A percentile compares a stretch with the other conserved stretches of the same genome.
Evolutionary conservation across 1,140 invertebrate genomes (phyloP).

Genomic region (Drosophila ercepeae): DNA sequence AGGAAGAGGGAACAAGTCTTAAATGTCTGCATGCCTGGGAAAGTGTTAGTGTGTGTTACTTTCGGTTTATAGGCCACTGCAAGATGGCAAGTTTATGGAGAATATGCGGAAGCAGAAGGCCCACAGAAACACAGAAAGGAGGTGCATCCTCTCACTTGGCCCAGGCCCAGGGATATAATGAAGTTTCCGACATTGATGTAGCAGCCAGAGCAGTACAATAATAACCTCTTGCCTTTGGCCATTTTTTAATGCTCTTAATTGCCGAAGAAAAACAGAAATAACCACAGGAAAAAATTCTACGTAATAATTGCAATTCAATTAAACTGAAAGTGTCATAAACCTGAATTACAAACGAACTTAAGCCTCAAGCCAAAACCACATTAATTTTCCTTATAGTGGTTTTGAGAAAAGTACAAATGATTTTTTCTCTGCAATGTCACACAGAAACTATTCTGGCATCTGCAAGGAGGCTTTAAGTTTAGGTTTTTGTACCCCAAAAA

Average conservation of each 20-base stretch:
- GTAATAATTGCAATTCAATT: constrained; percentile 5
- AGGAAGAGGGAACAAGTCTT: constrained; percentile 41
- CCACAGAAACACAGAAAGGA: no score
- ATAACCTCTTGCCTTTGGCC: constrained; percentile 36
- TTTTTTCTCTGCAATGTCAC: no score
- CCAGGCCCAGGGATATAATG: constrained; percentile 27
- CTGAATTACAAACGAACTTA: not conserved
- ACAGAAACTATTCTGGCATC: constrained; percentile 29
- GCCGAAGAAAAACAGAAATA: constrained; percentile 44
- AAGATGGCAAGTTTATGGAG: constrained; percentile 70
- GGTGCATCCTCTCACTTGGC: constrained; percentile 5
- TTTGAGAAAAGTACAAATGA: no score
- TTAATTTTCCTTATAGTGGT: no score
- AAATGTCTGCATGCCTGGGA: constrained; percentile 37
- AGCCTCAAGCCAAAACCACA: no score
- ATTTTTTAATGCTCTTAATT: constrained; percentile 62
- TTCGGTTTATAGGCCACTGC: constrained; percentile 76
- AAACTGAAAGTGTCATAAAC: not conserved
- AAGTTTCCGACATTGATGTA: constrained; percentile 49
- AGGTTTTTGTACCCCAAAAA: constrained; percentile 4
- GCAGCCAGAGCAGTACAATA: constrained; percentile 36
- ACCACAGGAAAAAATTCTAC: constrained; percentile 6
- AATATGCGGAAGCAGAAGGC: constrained; percentile 46
- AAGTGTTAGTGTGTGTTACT: constrained; percentile 47
- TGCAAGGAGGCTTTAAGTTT: not conserved